Conservation (phyloP, 37 sponge, comb jelly and placozoan species). For the Oopsacas minuta region DNA sequence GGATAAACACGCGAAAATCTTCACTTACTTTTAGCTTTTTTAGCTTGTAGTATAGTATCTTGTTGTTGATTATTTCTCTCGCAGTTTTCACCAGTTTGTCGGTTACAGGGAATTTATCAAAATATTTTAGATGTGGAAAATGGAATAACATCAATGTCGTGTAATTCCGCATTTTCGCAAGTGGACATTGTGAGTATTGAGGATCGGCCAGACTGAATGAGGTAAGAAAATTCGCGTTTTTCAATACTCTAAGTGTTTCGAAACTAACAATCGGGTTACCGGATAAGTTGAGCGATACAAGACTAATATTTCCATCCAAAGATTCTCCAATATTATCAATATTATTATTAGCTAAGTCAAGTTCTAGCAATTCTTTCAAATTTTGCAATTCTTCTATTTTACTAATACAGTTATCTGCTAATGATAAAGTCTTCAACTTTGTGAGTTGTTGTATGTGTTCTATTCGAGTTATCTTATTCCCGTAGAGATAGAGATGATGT, state of each 20-base stretch:
- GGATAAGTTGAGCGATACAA: background rate
- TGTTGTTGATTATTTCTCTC: background rate
- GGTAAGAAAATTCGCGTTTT: background rate
- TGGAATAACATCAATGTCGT: background rate
- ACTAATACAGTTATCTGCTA: background rate
- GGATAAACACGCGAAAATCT: background rate
- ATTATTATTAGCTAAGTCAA: background rate
- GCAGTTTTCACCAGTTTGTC: background rate
- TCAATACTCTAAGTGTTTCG: background rate
- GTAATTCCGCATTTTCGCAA: constrained; percentile 7
- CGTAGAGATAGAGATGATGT: background rate
- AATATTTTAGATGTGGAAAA: background rate
- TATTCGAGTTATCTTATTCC: constrained; percentile 3
- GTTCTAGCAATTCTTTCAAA: background rate
- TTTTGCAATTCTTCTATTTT: background rate
- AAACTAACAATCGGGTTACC: background rate
- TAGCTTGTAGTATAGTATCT: background rate
- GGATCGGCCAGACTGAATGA: background rate
- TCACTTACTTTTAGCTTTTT: background rate
- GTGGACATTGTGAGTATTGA: background rate
- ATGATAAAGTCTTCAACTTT: background rate
- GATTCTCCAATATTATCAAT: background rate
- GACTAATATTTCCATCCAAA: background rate
- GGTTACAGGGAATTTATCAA: background rate
- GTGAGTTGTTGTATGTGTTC: background rate